Evolutionary conservation across 2,888 invertebrate genomes (phyloP), one percentile per base, ranked within the genome.

Genomic region (Punctoribates punctum): DNA sequence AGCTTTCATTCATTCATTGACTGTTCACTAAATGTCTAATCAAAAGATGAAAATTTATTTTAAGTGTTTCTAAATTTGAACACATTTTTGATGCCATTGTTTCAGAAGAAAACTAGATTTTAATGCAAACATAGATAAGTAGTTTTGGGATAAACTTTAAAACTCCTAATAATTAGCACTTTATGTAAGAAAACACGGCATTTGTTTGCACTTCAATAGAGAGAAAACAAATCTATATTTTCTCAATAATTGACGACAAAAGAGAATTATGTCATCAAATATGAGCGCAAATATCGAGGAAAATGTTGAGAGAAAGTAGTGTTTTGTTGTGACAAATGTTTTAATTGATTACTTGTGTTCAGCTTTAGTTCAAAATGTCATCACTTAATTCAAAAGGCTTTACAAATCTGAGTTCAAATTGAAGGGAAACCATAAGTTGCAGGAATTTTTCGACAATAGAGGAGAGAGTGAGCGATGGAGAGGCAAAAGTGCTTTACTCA

Each of bases 281-380:
- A 6, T 27, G 27, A 60, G 27, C 13, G 0, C 27, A 23, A 29
- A 62, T 15, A 6, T 62, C 20, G 62, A 62, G 20, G 6, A 62
- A 29, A 23, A 23, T 1, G 15, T 20, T 20, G 29, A n/a, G 0
- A 25, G 5, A 23, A 1, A 3, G n/a, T n/a, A n/a, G n/a, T n/a
- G 57, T 23, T 29, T 65, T 65, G 67, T 67, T 42, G 42, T 17
- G 20, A 67, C 20, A 60, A 34, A 67, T 29, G 9, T 15, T 67
- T 67, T 38, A 67, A 67, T 67, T 67, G 67, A 67, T 67, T 67
- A 67, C 29, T 67, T 67, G 42, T 67, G 67, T 67, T 23, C 20
- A 20, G 11, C 42, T 42, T 42, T 42, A 42, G 42, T 42, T 54
- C 25, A 23, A 54, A 54, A 54, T 54, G 54, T 54, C 20, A 25